Percentiles rank a stretch among this genome's conserved stretches.
Conservation (phyloP, 1,140 invertebrate species). For the Agrypnia vestita region DNA sequence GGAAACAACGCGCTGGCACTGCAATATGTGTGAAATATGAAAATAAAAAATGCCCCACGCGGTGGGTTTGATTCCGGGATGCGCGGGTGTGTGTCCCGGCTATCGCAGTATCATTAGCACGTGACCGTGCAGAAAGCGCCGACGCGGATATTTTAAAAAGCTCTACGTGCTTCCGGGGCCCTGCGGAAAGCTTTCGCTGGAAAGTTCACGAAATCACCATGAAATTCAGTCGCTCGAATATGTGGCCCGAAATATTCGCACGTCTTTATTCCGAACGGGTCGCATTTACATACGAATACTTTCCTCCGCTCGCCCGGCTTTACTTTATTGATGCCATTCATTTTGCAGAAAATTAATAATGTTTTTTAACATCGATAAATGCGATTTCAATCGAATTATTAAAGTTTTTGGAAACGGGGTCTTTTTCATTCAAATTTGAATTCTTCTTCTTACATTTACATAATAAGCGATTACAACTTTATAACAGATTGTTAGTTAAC, state of each 20-base stretch:
- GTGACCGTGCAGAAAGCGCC: constrained; percentile 12
- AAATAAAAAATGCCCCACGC: background rate
- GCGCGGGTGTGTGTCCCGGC: background rate
- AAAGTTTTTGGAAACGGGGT: no score
- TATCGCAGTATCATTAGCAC: constrained; percentile 29
- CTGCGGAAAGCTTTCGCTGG: background rate
- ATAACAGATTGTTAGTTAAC: no score
- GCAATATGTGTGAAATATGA: constrained; percentile 2
- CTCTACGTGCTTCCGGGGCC: constrained; percentile 27
- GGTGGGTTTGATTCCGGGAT: background rate
- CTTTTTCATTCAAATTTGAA: no score
- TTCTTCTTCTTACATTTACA: no score
- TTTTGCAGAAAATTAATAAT: no score
- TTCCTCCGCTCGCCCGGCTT: no score
- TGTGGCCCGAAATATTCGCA: background rate
- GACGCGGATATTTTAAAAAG: constrained; percentile 33
- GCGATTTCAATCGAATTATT: no score
- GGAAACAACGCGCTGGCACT: background rate
- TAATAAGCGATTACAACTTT: background rate
- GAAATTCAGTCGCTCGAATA: background rate
- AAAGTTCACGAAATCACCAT: background rate
- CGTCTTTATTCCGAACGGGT: no score
- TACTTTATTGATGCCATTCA: no score
- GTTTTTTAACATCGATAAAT: no score
- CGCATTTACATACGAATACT: no score